Base-by-base conservation (phyloP, 2,888 invertebrate genomes). In the Tenthredo livida region DNA sequence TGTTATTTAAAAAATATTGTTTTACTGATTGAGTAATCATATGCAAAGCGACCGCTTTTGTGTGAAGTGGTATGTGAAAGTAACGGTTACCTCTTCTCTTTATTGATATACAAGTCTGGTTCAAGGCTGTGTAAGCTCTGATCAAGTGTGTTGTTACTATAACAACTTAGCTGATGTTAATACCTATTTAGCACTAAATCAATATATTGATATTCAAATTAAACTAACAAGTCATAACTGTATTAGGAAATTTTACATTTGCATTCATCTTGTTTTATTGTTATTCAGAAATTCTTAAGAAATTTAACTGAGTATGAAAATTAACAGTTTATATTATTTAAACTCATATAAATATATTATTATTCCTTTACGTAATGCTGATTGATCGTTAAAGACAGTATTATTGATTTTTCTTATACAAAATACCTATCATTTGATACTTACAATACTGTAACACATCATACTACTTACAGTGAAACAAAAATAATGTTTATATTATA, bases 21-120 rank as follows among this genome's bases (percentile, higher is more conserved):
- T 6, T 77, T 0, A 77, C 29, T 7, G 80, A 80, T 80, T 80
- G 37, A 80, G 54, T 58, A 58, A 61, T 61, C 40, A 80, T 80
- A 40, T 61, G 61, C 58, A 61, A 58, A 61, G 33, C 21, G 40
- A 80, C 61, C 7, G 40, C 80, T 80, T 80, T 58, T 80, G 80
- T 80, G 12, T 17, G 12, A 80, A 80, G 33, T 80, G 80, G 80
- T 80, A 80, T 80, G 80, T 80, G 58, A 80, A 80, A 80, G 80
- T 80, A 80, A 80, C 80, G 80, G 80, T 80, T 58, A 80, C 33
- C 80, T 80, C 80, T 80, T 80, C 58, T 61, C 61, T 61, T 61
- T 80, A 80, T 80, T 61, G 58, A 80, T 80, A 61, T 33, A 80
- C 80, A 61, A 80, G 78, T 78, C 78, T 78, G 61, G 80, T 80